phyloP scores from a whole-genome alignment of 1,140 invertebrate species.

The Pogonomyrmex californicus region DNA sequence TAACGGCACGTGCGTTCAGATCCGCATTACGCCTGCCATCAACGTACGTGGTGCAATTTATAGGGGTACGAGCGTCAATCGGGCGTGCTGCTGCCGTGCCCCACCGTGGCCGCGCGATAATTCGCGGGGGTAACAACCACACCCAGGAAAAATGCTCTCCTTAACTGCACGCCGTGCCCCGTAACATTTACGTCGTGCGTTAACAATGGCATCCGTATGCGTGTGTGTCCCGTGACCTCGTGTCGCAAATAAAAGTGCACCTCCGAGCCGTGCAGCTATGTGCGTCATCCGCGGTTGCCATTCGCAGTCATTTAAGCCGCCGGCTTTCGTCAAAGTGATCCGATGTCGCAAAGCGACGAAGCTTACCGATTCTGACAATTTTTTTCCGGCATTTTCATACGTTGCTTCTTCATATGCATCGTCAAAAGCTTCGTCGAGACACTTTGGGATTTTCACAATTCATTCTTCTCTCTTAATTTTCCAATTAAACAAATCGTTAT shows the following conservation, averaged over 20 bases:
- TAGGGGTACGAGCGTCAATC: constrained; percentile 79
- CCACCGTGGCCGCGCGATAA: constrained; percentile 78
- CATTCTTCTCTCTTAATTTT: not conserved
- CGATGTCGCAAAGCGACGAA: not conserved
- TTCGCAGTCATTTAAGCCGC: not conserved
- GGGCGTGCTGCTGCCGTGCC: constrained; percentile 75
- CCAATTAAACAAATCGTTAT: not conserved
- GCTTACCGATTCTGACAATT: not conserved
- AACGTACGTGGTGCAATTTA: constrained; percentile 84
- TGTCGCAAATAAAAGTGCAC: constrained; percentile 63
- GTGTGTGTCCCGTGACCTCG: constrained; percentile 65
- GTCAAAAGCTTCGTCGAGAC: not conserved
- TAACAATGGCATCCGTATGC: constrained; percentile 66
- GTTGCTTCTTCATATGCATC: not conserved
- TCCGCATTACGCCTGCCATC: constrained; percentile 77
- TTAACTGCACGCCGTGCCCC: constrained; percentile 74
- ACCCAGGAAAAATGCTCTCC: constrained; percentile 77
- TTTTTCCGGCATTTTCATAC: no score
- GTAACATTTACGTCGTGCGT: constrained; percentile 79
- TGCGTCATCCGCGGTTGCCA: constrained; percentile 55
- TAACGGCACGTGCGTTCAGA: constrained; percentile 61
- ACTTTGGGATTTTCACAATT: not conserved
- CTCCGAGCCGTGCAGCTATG: constrained; percentile 14
- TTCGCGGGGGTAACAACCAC: constrained; percentile 77
- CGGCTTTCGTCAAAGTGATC: constrained; percentile 18